Conservation (phyloP, 1,140 invertebrate species). For the Drosophila jambulina region DNA sequence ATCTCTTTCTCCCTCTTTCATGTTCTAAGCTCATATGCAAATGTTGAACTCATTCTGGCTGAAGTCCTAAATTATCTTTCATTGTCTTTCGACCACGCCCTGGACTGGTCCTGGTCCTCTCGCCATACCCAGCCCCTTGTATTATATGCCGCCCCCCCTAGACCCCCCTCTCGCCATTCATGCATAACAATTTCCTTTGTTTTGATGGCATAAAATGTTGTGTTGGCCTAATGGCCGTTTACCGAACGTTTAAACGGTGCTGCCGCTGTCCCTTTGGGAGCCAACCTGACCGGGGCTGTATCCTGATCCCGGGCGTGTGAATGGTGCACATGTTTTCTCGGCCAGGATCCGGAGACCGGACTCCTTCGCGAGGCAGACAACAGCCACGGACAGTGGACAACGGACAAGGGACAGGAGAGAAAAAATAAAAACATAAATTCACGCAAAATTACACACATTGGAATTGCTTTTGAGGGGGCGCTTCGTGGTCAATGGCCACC, state of each 20-base stretch:
- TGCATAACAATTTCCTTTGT: conserved; percentile 37
- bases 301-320: conserved; percentile 56
- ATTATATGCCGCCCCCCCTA: not conserved
- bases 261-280: conserved; percentile 19
- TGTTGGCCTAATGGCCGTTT: conserved; percentile 68
- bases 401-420: not conserved
- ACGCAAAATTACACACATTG: conserved; percentile 75
- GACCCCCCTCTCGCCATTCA: not conserved
- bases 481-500: conserved; percentile 40
- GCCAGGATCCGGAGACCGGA: conserved; percentile 10
- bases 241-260: conserved; percentile 64
- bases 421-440: conserved; percentile 71
- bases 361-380: conserved; percentile 1
- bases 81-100: conserved; percentile 62
- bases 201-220: conserved; percentile 38
- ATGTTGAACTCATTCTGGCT: conserved; percentile 25
- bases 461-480: conserved; percentile 50
- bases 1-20: not conserved
- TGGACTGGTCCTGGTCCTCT: not conserved
- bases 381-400: not conserved
- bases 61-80: conserved; percentile 41
- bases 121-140: not conserved
- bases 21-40: conserved; percentile 16
- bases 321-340: conserved; percentile 63
- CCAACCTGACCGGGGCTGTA: conserved; percentile 16